Evolutionary conservation across 2,797 vertebrate genomes (phyloP), one percentile per base, ranked within the genome.

Genomic region (Rhodeus uyekii): DNA sequence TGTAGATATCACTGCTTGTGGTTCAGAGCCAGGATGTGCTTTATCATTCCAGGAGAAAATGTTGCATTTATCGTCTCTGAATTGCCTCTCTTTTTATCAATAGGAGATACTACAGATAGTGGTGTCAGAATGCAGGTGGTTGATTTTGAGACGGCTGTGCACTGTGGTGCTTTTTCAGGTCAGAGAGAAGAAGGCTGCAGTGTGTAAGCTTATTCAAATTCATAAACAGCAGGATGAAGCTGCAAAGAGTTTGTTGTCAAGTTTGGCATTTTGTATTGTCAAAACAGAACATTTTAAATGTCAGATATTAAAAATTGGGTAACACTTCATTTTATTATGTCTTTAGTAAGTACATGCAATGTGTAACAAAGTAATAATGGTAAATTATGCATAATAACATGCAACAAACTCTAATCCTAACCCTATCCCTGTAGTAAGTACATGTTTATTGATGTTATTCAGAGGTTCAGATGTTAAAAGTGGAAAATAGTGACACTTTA

Each of bases 1-100:
- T 90, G 89, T 89, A 87, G 88, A 89, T 88, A 78, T 67, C 64
- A 80, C 80, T 24, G 73, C 72, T 42, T 19, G 86, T 77, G 81
- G 84, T 88, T 42, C 83, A 87, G 86, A 86, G 83, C 36, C 48
- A 65, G 68, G 38, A 71, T 64, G 48, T 14, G 44, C 58, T 83
- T 83, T 68, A 72, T 76, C 48, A 61, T 80, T 76, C 63, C 67
- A 55, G 18, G 48, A 77, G 44, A 53, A 65, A 83, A 84, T 44
- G 39, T 48, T 55, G 39, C 65, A 77, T 75, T 83, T 69, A 83
- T 86, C 81, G 77, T 83, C 67, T 27, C 75, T 84, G 63, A 75
- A 69, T 74, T 82, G 69, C 76, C 32, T 65, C 78, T 55, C 68
- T 67, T 79, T 72, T 82, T 84, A 86, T 79, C 79, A 34, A 74